Base-by-base conservation (phyloP, 1,140 invertebrate species). In the Drosophila seguyi region DNA sequence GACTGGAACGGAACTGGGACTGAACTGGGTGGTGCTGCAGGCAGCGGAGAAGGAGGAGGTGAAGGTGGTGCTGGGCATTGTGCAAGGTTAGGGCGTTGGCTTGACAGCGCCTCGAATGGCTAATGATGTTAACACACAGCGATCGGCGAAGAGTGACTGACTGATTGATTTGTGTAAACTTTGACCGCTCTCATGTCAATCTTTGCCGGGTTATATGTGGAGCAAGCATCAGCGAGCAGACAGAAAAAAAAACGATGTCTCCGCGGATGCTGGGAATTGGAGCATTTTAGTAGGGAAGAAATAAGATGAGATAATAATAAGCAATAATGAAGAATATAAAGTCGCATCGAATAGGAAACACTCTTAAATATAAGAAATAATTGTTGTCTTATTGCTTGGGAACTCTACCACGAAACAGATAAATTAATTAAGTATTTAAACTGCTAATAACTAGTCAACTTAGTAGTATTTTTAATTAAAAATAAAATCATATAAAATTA, bases 151-250 rank as follows among this genome's bases (percentile, higher is more conserved):
- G 31, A 55, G 52, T 55, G 52, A 55, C 57, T 66, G 50, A 72
- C 66, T 83, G 84, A 88, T 88, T 88, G 84, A 88, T 90, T 90
- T 81, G 66, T 84, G 81, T 90, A 78, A 87, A 84, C 84, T 88
- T 65, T 88, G 85, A 90, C 80, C 73, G 63, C 47, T 75, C 61
- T 38, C 79, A 66, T 83, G 75, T 67, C 61, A 71, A 74, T 62
- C 57, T 58, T 22, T 56, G 29, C 14, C 18, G 68, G 57, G 36
- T 63, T 47, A 58, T 81, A 81, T 65, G 48, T 72, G 62, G 73
- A 67, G 73, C 79, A 82, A 62, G 20, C 47, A 44, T 68, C 72
- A 65, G 25, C 25, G 75, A 50, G 27, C 74, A 76, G 44, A 39
- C 71, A 52, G 59, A 56, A 56, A 44, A 27, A 27, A 16, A 25